Conservation (phyloP, 2,888 invertebrate genomes). For the Phyllotreta cruciferae region DNA sequence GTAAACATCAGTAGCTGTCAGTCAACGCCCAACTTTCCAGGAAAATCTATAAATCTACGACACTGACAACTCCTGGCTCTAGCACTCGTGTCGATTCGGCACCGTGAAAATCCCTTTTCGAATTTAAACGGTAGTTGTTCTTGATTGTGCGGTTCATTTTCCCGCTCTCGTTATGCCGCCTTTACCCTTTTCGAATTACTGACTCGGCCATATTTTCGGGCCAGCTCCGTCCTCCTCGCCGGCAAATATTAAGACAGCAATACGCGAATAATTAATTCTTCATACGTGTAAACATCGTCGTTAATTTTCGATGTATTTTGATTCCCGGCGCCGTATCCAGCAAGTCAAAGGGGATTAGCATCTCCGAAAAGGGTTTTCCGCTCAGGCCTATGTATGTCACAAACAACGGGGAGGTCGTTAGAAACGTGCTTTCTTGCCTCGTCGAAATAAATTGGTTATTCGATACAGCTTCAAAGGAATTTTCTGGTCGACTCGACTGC, state of each 20-base stretch:
- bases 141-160: slow-evolving; percentile 32
- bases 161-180: slow-evolving; percentile 27
- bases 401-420: slow-evolving; percentile 25
- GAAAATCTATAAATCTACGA: slow-evolving; percentile 13
- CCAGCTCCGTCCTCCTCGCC: neutral
- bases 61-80: slow-evolving; percentile 5
- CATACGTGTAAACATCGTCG: no score
- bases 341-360: slow-evolving; percentile 31
- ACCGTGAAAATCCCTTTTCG: slow-evolving; percentile 23
- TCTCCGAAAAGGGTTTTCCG: slow-evolving; percentile 27
- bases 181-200: slow-evolving; percentile 12
- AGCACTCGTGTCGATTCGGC: slow-evolving; percentile 19
- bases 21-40: neutral
- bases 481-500: neutral
- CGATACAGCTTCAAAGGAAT: slow-evolving; percentile 23
- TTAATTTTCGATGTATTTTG: slow-evolving; percentile 23
- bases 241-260: neutral
- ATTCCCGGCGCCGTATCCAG: slow-evolving; percentile 23
- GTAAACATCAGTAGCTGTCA: neutral
- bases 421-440: slow-evolving; percentile 32
- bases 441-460: slow-evolving; percentile 34
- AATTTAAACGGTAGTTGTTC: slow-evolving; percentile 35
- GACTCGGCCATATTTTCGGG: neutral
- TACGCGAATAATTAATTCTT: neutral
- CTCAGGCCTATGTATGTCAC: slow-evolving; percentile 24